Conservation (phyloP, 2,888 invertebrate genomes). For the Limnephilus rhombicus region DNA sequence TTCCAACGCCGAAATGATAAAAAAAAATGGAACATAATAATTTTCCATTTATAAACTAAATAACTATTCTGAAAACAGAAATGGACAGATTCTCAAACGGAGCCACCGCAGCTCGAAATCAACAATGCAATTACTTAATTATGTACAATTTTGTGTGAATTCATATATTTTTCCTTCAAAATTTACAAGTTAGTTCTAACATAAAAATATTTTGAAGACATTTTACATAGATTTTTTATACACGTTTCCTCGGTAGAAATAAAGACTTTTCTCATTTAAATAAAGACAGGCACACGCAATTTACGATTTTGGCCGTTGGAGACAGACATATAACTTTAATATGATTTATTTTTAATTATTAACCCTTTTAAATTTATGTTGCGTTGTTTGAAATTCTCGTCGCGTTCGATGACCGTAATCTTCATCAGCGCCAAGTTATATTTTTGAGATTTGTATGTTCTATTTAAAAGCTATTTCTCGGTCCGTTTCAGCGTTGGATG, state of each 20-base stretch:
- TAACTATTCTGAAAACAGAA: constrained; percentile 1
- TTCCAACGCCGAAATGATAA: background rate
- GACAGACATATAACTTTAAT: constrained; percentile 4
- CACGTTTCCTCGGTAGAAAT: background rate
- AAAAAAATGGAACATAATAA: background rate
- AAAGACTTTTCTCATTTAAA: background rate
- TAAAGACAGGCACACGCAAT: background rate
- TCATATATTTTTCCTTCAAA: background rate
- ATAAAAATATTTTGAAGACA: background rate
- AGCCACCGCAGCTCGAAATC: background rate
- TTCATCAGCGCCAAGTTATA: too few species aligned
- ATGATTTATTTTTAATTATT: background rate
- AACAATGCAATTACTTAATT: background rate
- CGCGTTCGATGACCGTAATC: too few species aligned
- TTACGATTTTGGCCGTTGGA: constrained; percentile 34
- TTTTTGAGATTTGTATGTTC: too few species aligned
- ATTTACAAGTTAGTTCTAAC: background rate
- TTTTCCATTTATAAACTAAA: background rate
- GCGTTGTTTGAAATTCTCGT: too few species aligned
- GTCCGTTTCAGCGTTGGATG: too few species aligned
- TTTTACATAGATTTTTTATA: constrained; percentile 21
- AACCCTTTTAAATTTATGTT: background rate
- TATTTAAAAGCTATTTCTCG: too few species aligned
- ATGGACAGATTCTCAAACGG: background rate
- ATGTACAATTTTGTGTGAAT: background rate